Evolutionary conservation across 2,797 vertebrate species (phyloP).

Genomic region (Mus caroli): DNA sequence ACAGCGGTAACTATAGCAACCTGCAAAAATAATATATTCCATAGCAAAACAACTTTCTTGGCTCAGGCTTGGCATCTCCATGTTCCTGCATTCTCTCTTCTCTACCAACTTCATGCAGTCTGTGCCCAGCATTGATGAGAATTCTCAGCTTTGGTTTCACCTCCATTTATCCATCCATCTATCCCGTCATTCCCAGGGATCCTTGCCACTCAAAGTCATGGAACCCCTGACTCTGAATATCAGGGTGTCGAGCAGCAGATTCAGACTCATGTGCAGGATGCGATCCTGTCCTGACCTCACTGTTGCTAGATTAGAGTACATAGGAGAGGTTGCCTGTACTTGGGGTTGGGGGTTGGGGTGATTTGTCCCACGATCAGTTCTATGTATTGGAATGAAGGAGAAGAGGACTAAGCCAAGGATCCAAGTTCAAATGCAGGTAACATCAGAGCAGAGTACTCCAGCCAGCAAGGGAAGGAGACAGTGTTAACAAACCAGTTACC

Average conservation of each 20-base stretch:
- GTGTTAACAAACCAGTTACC: not conserved
- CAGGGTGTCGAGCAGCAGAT: not conserved
- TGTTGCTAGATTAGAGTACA: not conserved
- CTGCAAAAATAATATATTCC: slow-evolving; percentile 87
- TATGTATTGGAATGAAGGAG: not conserved
- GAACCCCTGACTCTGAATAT: not conserved
- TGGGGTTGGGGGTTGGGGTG: not conserved
- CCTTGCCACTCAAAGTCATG: not conserved
- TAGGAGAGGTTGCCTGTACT: not conserved
- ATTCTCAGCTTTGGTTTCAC: slow-evolving; percentile 46
- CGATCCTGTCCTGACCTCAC: not conserved
- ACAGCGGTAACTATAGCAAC: slow-evolving; percentile 90
- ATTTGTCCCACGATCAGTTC: not conserved
- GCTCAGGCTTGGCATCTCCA: slow-evolving; percentile 78
- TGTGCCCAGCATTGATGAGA: slow-evolving; percentile 59
- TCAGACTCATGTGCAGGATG: not conserved
- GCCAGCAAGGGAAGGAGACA: not conserved
- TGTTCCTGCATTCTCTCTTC: slow-evolving; percentile 72
- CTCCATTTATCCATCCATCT: not conserved
- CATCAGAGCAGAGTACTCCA: not conserved
- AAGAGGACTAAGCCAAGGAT: not conserved
- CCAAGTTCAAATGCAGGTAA: not conserved
- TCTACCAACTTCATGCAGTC: slow-evolving; percentile 75
- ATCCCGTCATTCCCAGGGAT: slow-evolving; percentile 45
- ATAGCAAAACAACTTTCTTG: slow-evolving; percentile 86